A percentile compares a stretch with the other conserved stretches of the same genome.
These are phyloP conservation scores for Lophochroa leadbeateri DNA, from an alignment of 2,113 vertebrate genomes.

Conservation along the genomic window DNA sequence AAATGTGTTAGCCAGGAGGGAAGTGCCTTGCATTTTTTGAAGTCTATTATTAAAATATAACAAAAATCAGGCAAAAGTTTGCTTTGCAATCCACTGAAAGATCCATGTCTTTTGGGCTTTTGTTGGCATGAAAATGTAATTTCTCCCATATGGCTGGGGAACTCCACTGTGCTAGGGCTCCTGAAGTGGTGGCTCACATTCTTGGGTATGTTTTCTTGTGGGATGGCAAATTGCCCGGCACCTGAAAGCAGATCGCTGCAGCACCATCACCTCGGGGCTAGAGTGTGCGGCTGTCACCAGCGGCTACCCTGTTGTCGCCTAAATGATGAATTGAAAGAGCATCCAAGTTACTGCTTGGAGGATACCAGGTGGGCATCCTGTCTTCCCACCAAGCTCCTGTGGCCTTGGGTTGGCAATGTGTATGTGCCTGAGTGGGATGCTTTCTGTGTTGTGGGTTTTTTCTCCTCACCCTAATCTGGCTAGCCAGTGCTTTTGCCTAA, in stretches of 20 bases:
- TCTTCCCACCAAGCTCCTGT: background rate
- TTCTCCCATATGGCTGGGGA: constrained; percentile 1
- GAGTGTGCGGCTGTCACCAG: background rate
- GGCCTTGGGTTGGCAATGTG: background rate
- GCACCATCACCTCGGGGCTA: background rate
- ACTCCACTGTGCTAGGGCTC: background rate
- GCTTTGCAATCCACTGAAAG: background rate
- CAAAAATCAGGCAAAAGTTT: constrained; percentile 14
- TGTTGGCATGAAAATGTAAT: background rate
- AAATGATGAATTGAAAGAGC: fast-evolving
- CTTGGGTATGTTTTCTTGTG: background rate
- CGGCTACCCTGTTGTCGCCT: background rate
- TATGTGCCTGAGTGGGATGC: background rate
- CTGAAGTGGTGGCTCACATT: background rate
- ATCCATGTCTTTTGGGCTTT: background rate
- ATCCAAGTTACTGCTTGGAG: background rate
- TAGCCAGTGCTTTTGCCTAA: fast-evolving
- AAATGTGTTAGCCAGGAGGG: background rate
- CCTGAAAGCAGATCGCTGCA: background rate
- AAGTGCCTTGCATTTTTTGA: constrained; percentile 44
- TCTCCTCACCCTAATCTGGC: background rate
- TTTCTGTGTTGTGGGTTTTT: background rate
- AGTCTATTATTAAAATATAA: constrained; percentile 32
- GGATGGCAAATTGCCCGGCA: background rate
- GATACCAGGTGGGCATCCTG: background rate